Percentiles rank a stretch among this genome's conserved stretches.
Evolutionary conservation across 2,797 vertebrate species (phyloP).

Genomic region (Coendou prehensilis): DNA sequence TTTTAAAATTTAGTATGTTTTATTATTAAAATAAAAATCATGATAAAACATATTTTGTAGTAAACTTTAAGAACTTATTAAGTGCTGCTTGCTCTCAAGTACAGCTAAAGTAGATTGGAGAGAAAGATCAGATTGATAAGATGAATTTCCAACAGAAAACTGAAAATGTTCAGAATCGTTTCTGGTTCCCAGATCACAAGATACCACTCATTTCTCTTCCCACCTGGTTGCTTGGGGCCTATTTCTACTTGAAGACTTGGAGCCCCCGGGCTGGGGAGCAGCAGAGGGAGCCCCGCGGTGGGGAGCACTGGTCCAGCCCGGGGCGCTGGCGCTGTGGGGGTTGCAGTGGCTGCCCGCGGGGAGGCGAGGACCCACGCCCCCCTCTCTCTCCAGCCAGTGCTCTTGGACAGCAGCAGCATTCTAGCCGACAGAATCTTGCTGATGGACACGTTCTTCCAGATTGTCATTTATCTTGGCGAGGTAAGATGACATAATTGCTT

Average conservation of each 20-base stretch:
- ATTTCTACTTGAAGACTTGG: slow-evolving; percentile 20
- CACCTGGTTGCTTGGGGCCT: neutral
- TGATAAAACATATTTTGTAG: slow-evolving; percentile 36
- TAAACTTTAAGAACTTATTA: slow-evolving; percentile 47
- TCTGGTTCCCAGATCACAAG: slow-evolving; percentile 23
- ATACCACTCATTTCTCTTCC: neutral
- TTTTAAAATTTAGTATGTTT: slow-evolving; percentile 38
- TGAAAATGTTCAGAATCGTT: slow-evolving; percentile 23
- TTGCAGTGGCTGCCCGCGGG: no score
- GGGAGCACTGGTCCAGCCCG: neutral
- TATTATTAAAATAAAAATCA: slow-evolving; percentile 51
- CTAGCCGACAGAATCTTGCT: slow-evolving; percentile 96
- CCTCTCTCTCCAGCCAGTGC: slow-evolving; percentile 92
- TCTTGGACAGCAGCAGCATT: slow-evolving; percentile 99
- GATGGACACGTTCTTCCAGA: slow-evolving; percentile 99
- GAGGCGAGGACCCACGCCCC: neutral
- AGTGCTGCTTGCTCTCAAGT: neutral
- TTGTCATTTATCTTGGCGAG: slow-evolving; percentile 99
- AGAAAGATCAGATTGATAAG: neutral
- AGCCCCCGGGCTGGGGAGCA: neutral
- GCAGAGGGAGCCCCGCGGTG: neutral
- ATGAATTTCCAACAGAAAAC: slow-evolving; percentile 22
- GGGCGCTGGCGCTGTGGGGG: neutral
- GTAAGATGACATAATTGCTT: slow-evolving; percentile 86
- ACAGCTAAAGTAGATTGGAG: neutral